Conservation (phyloP, 2,113 vertebrate species). For the Cranoglanis bouderius region DNA sequence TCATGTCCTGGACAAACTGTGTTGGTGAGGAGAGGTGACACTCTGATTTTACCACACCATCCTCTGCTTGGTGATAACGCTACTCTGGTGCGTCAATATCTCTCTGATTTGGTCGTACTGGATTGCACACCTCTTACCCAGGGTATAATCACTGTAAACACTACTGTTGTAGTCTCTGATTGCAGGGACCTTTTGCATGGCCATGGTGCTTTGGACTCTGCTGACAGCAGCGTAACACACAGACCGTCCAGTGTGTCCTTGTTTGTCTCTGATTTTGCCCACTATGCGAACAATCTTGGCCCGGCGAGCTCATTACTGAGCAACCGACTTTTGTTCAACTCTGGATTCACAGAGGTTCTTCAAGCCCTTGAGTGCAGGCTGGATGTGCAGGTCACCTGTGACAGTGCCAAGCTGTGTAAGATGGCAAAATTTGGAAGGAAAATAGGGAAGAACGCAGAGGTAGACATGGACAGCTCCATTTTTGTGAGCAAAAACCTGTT, state of each 20-base stretch:
- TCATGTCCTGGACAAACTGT: constrained; percentile 61
- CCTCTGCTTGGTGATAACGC: constrained; percentile 57
- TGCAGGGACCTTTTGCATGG: constrained; percentile 50
- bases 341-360: constrained; percentile 56
- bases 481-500: constrained; percentile 72
- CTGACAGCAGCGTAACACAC: not conserved
- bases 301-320: constrained; percentile 60
- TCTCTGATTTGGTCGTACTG: constrained; percentile 69
- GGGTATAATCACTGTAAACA: constrained; percentile 67
- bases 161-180: constrained; percentile 69
- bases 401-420: constrained; percentile 24
- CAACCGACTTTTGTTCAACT: constrained; percentile 50
- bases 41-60: constrained; percentile 62
- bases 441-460: accelerated
- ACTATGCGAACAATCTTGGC: constrained; percentile 62
- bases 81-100: constrained; percentile 50
- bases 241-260: constrained; percentile 43
- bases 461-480: constrained; percentile 63
- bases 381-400: constrained; percentile 62
- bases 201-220: constrained; percentile 14
- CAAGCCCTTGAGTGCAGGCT: constrained; percentile 71
- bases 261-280: constrained; percentile 77
- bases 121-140: constrained; percentile 71
- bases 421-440: not conserved
- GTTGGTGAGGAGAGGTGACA: constrained; percentile 71